Base-by-base conservation (phyloP, 2,888 invertebrate species). In the Vanessa cardui region DNA sequence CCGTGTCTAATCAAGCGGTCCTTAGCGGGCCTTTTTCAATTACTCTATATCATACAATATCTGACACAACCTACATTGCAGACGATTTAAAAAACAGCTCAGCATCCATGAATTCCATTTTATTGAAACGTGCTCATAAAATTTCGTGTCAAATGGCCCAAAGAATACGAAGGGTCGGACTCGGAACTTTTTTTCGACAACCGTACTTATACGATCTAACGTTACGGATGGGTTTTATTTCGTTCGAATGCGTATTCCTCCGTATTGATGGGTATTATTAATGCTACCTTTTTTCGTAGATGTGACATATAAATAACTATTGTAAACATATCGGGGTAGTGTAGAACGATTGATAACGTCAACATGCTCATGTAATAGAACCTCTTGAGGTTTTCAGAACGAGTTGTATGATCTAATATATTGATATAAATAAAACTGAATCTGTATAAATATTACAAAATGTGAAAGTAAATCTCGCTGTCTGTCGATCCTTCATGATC, bases 41-140 rank as follows among this genome's bases (percentile, higher is more conserved):
- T 31, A 31, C 54, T 31, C 54, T 31, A 54, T 26, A 26, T 50
- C 21, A 26, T 54, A n/a, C 31, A n/a, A 54, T 31, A 33, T 31
- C n/a, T 15, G 31, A 54, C 54, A 54, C 54, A 54, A 54, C 58
- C 44, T 64, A 65, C 70, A 64, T 49, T 67, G 66, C 62, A 70
- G 67, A 62, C 47, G 64, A 61, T 70, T 66, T 66, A 58, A 62
- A 62, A 65, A 58, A 47, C 59, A 64, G 64, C 64, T 62, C 78
- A 77, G 74, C 76, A 73, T 74, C 77, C 79, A 81, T 80, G 82
- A 84, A 83, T 85, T 80, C 81, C 71, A 73, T 81, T 87, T 64
- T 70, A 70, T 88, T 83, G 86, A 84, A 86, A 82, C 79, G 76
- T 78, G 74, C 79, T 80, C 84, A 83, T 88, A 86, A 87, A 88